phyloP scores from a whole-genome alignment of 2,797 vertebrate genomes.

The Clarias laeviceps region DNA sequence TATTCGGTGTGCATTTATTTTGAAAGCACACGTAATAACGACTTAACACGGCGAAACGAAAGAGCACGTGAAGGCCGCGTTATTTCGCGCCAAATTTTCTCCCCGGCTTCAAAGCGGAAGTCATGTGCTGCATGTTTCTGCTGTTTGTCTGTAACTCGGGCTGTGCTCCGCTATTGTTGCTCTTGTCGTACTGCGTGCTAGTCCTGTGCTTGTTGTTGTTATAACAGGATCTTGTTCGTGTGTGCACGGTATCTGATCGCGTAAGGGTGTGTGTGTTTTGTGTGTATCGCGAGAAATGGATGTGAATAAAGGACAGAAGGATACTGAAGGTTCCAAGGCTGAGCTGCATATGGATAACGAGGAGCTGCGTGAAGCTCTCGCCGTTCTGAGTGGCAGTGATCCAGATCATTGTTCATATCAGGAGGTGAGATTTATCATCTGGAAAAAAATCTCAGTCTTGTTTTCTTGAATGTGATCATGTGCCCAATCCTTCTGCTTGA shows the following conservation, averaged over 20 bases:
- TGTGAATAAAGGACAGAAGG: constrained; percentile 53
- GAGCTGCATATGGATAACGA: constrained; percentile 73
- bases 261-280: not conserved
- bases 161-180: constrained; percentile 52
- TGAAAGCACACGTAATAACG: not conserved
- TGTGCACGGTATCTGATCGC: not conserved
- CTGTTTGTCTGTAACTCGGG: not conserved
- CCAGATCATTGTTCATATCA: constrained; percentile 89
- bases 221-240: not conserved
- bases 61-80: not conserved
- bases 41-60: not conserved
- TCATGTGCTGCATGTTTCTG: constrained; percentile 14
- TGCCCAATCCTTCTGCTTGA: too few species aligned
- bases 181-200: not conserved
- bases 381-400: constrained; percentile 89
- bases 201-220: too few species aligned
- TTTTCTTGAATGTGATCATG: not conserved
- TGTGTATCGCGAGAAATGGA: constrained; percentile 61
- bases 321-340: constrained; percentile 68
- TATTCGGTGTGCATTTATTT: not conserved
- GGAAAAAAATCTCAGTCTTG: not conserved
- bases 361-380: constrained; percentile 80
- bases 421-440: constrained; percentile 71
- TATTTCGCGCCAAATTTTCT: constrained; percentile 43
- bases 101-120: constrained; percentile 30